phyloP scores from a whole-genome alignment of 2,888 invertebrate species.

The Parasteatoda lunata region DNA sequence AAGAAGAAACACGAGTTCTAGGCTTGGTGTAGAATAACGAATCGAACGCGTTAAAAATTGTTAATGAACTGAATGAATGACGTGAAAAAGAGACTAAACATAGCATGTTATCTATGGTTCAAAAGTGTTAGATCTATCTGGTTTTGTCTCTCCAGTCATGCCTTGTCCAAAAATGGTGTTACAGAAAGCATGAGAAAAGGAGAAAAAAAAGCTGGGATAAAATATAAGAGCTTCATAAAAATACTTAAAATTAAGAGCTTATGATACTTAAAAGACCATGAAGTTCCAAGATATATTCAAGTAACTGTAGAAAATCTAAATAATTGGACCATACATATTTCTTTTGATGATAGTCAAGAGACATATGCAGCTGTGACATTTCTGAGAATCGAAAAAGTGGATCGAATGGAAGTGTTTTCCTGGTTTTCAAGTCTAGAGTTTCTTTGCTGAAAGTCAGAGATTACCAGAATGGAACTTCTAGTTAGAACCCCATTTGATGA shows the following conservation, averaged over 20 bases:
- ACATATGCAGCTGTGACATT: background rate
- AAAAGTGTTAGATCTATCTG: background rate
- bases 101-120: background rate
- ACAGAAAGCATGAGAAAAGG: background rate
- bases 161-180: background rate
- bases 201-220: background rate
- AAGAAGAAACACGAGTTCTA: too few species aligned
- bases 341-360: background rate
- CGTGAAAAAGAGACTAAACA: background rate
- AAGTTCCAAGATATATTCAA: constrained; percentile 1
- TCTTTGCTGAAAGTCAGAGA: background rate
- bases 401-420: background rate
- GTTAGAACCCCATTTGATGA: background rate
- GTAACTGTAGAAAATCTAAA: background rate
- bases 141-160: background rate
- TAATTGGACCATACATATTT: background rate
- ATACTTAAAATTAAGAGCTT: too few species aligned
- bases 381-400: background rate
- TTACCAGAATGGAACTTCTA: constrained; percentile 4
- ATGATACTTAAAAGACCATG: background rate
- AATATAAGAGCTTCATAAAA: background rate
- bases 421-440: background rate
- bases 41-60: background rate
- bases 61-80: background rate
- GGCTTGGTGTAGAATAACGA: background rate